Conservation (phyloP, 2,888 invertebrate species). For the Octonoba sinensis region DNA sequence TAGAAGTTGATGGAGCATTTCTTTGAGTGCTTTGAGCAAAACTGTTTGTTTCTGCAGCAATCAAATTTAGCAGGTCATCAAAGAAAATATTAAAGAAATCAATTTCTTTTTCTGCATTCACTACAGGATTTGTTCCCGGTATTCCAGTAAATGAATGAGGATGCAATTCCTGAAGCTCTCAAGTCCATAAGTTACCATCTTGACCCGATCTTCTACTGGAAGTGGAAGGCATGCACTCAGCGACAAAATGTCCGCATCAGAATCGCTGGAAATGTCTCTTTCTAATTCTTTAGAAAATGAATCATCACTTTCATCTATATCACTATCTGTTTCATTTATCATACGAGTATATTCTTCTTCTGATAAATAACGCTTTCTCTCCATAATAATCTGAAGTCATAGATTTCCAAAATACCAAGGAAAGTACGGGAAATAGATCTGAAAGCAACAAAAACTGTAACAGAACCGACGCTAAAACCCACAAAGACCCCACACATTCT, state of each 20-base stretch:
- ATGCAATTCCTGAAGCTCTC: constrained; percentile 10
- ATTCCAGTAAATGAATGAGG: constrained; percentile 8
- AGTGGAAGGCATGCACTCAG: constrained; percentile 14
- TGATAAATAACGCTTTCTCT: constrained; percentile 15
- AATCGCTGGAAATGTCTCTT: background rate
- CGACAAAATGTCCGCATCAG: constrained; percentile 16
- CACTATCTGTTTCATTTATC: constrained; percentile 4
- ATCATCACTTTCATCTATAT: background rate
- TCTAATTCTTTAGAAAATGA: constrained; percentile 11
- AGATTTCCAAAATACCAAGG: constrained; percentile 5
- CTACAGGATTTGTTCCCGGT: constrained; percentile 1
- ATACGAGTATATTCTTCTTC: constrained; percentile 3
- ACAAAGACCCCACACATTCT: background rate
- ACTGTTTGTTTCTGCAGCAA: background rate
- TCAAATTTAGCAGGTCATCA: background rate
- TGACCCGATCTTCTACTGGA: background rate
- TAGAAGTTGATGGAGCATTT: too few relatives aligned
- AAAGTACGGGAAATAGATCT: background rate
- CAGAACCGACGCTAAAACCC: too few relatives aligned
- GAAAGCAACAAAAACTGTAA: background rate
- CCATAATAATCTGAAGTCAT: constrained; percentile 5
- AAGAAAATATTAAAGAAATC: constrained; percentile 15
- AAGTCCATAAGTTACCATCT: background rate
- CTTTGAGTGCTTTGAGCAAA: too few relatives aligned
- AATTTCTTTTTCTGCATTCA: background rate